Evolutionary conservation across 1,140 invertebrate species (phyloP).

Genomic region (Archegozetes longisetosus): DNA sequence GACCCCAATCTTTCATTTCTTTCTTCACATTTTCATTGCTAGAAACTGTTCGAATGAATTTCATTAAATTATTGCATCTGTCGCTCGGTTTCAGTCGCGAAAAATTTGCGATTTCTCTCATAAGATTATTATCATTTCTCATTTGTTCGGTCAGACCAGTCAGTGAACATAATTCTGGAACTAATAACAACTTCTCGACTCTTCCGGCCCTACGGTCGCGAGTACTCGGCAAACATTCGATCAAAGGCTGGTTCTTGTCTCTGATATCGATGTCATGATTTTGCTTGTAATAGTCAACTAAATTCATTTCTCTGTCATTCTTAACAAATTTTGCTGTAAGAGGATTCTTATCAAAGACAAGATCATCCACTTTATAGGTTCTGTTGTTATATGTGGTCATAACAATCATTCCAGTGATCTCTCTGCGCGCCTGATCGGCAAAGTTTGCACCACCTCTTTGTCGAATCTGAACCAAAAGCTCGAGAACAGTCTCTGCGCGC

Average conservation of each 20-base stretch:
- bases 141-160: slow-evolving; percentile 28
- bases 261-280: slow-evolving; percentile 27
- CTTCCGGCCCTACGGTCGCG: slow-evolving; percentile 9
- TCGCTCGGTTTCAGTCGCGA: slow-evolving; percentile 41
- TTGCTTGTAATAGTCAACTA: slow-evolving; percentile 30
- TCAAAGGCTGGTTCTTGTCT: slow-evolving; percentile 28
- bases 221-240: slow-evolving; percentile 16
- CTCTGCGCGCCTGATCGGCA: slow-evolving; percentile 1
- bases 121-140: slow-evolving; percentile 13
- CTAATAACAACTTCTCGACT: slow-evolving; percentile 19
- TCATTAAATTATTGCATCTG: slow-evolving; percentile 8
- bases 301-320: slow-evolving; percentile 22
- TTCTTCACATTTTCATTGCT: slow-evolving; percentile 25
- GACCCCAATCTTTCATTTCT: slow-evolving; percentile 32
- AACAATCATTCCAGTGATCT: slow-evolving; percentile 26
- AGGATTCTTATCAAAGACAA: slow-evolving; percentile 30
- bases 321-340: slow-evolving; percentile 24
- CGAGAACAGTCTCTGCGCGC: slow-evolving; percentile 28
- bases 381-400: slow-evolving; percentile 36
- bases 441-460: not conserved
- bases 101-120: slow-evolving; percentile 45
- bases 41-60: slow-evolving; percentile 26
- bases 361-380: slow-evolving; percentile 35
- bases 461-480: not conserved
- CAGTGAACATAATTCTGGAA: slow-evolving; percentile 30